phyloP scores from a whole-genome alignment of 2,888 invertebrate species.

The Hydroisotoma schaefferi region DNA sequence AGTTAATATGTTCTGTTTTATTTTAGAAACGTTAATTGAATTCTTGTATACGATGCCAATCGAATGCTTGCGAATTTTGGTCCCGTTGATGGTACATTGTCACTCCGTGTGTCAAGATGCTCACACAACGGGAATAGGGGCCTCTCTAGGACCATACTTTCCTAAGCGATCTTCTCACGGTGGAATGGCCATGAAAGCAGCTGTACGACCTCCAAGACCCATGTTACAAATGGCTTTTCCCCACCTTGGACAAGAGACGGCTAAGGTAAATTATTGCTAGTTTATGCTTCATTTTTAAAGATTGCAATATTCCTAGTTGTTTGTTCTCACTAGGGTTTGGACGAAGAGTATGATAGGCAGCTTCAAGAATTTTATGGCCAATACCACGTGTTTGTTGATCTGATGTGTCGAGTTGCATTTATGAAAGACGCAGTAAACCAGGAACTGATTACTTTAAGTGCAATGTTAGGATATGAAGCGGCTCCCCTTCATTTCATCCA shows the following conservation, averaged over 20 bases:
- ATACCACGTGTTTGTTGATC: slow-evolving; percentile 85
- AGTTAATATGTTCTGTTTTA: background rate
- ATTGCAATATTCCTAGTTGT: slow-evolving; percentile 3
- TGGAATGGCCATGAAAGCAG: slow-evolving; percentile 61
- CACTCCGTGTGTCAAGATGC: slow-evolving; percentile 72
- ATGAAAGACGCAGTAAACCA: slow-evolving; percentile 82
- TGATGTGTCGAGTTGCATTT: slow-evolving; percentile 80
- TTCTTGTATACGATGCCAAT: slow-evolving; percentile 72
- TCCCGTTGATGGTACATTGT: slow-evolving; percentile 79
- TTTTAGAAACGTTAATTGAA: slow-evolving; percentile 67
- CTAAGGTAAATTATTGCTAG: slow-evolving; percentile 56
- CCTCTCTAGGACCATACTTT: slow-evolving; percentile 68
- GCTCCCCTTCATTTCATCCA: slow-evolving; percentile 81
- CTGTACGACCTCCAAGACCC: slow-evolving; percentile 68
- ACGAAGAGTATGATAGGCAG: slow-evolving; percentile 72
- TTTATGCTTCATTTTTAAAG: slow-evolving; percentile 8
- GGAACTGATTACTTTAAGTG: slow-evolving; percentile 77
- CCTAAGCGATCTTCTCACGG: slow-evolving; percentile 57
- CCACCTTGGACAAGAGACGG: slow-evolving; percentile 67
- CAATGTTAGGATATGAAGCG: slow-evolving; percentile 84
- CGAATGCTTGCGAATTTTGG: slow-evolving; percentile 75
- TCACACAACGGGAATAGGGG: slow-evolving; percentile 60
- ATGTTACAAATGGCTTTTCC: slow-evolving; percentile 84
- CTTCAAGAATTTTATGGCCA: slow-evolving; percentile 75
- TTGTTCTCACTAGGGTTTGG: slow-evolving; percentile 53